Percentiles rank a stretch among this genome's conserved stretches.
Conservation (phyloP, 2,888 invertebrate genomes). For the Limnephilus rhombicus region DNA sequence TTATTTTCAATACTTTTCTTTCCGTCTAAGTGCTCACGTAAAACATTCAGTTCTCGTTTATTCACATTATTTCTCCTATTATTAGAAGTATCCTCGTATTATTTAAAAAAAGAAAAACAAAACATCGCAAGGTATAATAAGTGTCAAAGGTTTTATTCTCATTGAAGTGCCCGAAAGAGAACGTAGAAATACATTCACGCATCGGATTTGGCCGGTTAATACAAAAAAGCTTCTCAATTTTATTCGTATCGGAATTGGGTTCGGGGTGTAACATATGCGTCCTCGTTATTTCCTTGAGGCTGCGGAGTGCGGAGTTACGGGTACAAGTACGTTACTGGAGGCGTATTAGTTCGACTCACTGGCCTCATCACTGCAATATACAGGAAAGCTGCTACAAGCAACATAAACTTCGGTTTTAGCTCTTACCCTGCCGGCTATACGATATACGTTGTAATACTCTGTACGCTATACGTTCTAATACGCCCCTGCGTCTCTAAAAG, state of each 20-base stretch:
- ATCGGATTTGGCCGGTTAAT: background rate
- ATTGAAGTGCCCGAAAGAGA: background rate
- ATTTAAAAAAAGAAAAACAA: too few species aligned
- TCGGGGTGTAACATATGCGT: background rate
- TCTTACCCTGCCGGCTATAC: background rate
- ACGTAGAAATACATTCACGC: background rate
- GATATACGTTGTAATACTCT: too few species aligned
- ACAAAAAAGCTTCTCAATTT: background rate
- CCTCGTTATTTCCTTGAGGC: background rate
- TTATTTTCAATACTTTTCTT: too few species aligned
- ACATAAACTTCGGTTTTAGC: background rate
- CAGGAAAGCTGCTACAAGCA: background rate
- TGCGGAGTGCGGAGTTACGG: background rate
- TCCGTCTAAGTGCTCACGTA: too few species aligned
- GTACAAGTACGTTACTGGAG: background rate
- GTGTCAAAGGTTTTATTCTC: background rate
- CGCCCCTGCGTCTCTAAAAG: background rate
- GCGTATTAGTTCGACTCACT: slow-evolving; percentile 9
- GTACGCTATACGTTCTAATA: too few species aligned
- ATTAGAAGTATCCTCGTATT: too few species aligned
- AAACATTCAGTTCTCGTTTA: too few species aligned
- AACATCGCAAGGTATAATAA: background rate
- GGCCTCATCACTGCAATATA: slow-evolving; percentile 19
- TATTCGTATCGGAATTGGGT: background rate
- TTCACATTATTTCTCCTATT: too few species aligned